These are phyloP conservation scores for Acronicta alni DNA, from an alignment of 2,888 invertebrate genomes.

Conservation along the genomic window DNA sequence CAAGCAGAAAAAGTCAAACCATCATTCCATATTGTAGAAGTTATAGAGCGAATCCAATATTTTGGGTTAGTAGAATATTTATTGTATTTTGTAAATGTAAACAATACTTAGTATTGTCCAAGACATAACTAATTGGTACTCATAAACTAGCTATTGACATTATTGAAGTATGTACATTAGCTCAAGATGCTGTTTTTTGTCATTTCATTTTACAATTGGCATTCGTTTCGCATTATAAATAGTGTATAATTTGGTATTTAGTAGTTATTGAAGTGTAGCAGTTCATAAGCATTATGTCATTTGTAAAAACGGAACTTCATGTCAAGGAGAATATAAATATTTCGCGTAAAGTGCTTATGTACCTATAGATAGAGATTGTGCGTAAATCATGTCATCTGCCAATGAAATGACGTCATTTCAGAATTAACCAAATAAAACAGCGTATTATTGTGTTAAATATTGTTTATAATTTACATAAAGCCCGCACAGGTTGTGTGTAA, in stretches of 20 bases:
- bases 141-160: too few species aligned
- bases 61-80: too few species aligned
- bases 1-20: too few species aligned
- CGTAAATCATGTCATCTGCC: conserved; percentile 33
- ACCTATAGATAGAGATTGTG: conserved; percentile 25
- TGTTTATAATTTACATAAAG: conserved; percentile 5
- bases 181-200: neutral
- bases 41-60: too few species aligned
- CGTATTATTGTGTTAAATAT: conserved; percentile 20
- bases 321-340: conserved; percentile 48
- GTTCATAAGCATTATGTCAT: conserved; percentile 48
- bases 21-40: too few species aligned
- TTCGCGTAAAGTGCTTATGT: conserved; percentile 23
- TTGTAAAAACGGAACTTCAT: conserved; percentile 42
- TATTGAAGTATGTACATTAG: too few species aligned
- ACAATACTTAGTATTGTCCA: too few species aligned
- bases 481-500: conserved; percentile 26
- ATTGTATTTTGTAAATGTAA: too few species aligned
- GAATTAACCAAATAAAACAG: conserved; percentile 23
- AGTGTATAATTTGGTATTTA: conserved; percentile 21
- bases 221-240: conserved; percentile 24
- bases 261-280: conserved; percentile 20
- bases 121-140: too few species aligned
- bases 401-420: conserved; percentile 31
- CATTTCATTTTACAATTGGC: conserved; percentile 18